Percentiles rank a stretch among this genome's conserved stretches.
Evolutionary conservation across 2,888 invertebrate species (phyloP).

Genomic region (Rotaria macrura): DNA sequence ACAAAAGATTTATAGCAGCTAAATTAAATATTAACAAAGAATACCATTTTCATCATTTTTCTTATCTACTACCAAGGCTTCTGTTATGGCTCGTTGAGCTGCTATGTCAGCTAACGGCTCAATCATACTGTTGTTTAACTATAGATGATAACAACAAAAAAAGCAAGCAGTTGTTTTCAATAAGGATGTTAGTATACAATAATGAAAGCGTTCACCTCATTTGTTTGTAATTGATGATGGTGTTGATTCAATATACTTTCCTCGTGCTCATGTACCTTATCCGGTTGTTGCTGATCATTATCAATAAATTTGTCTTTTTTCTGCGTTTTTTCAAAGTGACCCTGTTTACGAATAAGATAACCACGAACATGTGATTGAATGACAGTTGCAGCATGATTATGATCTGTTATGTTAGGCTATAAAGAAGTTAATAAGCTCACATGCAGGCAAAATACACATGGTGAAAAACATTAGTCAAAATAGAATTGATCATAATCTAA

Average conservation of each 20-base stretch:
- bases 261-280: neutral
- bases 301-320: neutral
- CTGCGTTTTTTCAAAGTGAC: neutral
- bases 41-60: neutral
- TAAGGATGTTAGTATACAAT: neutral
- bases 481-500: neutral
- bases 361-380: conserved; percentile 9
- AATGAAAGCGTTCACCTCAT: neutral
- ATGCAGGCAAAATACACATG: neutral
- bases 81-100: neutral
- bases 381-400: neutral
- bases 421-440: neutral
- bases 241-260: neutral
- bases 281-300: neutral
- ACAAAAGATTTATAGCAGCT: neutral
- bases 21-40: neutral
- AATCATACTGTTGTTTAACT: neutral
- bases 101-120: neutral
- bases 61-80: neutral
- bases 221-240: neutral
- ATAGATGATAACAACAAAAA: neutral
- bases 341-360: neutral
- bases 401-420: neutral
- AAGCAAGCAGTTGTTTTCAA: neutral
- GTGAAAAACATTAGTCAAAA: neutral